Evolutionary conservation across 2,113 vertebrate species (phyloP).

Genomic region (Pelvicachromis taeniatus): DNA sequence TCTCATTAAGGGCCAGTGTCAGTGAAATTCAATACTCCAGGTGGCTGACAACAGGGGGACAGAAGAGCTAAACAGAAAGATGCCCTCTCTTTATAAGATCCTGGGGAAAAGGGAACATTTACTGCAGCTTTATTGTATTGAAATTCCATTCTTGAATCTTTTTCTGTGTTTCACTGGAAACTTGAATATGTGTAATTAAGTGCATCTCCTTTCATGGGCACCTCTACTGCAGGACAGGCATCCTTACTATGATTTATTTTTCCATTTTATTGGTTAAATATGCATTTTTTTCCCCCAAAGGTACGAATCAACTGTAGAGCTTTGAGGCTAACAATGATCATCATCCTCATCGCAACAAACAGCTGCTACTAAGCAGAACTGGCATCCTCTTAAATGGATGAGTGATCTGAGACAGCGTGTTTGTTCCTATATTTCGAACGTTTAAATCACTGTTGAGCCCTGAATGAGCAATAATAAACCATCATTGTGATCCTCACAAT

Average conservation of each 20-base stretch:
- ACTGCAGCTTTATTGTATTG: background rate
- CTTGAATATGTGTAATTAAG: slow-evolving; percentile 10
- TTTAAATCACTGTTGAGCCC: slow-evolving; percentile 53
- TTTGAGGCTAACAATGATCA: slow-evolving; percentile 16
- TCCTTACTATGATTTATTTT: background rate
- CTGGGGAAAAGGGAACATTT: slow-evolving; percentile 37
- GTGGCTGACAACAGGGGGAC: slow-evolving; percentile 30
- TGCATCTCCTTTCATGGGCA: background rate
- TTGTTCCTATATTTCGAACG: slow-evolving; percentile 37
- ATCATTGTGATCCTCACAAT: slow-evolving; percentile 67
- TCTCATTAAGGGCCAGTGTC: slow-evolving; percentile 57
- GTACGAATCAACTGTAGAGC: background rate
- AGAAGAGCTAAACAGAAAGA: slow-evolving; percentile 37
- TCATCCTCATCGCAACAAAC: background rate
- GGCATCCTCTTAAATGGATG: slow-evolving; percentile 48
- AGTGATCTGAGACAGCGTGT: slow-evolving; percentile 54
- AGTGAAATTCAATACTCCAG: slow-evolving; percentile 49
- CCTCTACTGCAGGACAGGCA: background rate
- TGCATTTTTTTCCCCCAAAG: background rate
- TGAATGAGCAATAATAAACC: slow-evolving; percentile 64
- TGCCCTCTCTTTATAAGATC: slow-evolving; percentile 44
- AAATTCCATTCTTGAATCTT: background rate
- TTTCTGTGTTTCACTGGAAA: background rate
- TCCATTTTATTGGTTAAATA: background rate
- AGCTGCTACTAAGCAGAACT: slow-evolving; percentile 28